Evolutionary conservation across 64 coral and sea anemone species (phyloP).

Genomic region (Porites australiensis): DNA sequence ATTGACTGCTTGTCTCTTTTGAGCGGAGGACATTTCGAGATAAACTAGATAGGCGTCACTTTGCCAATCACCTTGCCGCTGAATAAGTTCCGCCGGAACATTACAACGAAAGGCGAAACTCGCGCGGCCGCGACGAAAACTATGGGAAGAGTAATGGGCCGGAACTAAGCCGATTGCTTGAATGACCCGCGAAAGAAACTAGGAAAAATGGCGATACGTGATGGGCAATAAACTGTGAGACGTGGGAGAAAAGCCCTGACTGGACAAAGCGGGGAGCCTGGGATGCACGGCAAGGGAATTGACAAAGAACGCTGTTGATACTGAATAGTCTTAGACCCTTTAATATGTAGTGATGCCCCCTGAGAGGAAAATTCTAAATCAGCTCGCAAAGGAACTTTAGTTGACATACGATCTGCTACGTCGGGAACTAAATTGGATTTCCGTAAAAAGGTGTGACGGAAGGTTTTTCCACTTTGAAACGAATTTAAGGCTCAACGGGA

Average conservation of each 20-base stretch:
- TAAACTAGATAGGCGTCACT: not conserved
- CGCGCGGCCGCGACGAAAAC: not conserved
- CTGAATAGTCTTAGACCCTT: too few relatives aligned
- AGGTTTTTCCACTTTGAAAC: too few relatives aligned
- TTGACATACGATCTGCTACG: not conserved
- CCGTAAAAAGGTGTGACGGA: too few relatives aligned
- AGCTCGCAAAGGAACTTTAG: not conserved
- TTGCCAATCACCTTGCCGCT: slow-evolving; percentile 1
- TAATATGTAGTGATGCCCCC: not conserved
- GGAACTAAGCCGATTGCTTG: not conserved
- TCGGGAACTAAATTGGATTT: not conserved
- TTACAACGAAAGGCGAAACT: not conserved
- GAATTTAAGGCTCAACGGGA: too few relatives aligned
- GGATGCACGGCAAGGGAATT: slow-evolving; percentile 3
- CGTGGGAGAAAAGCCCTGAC: not conserved
- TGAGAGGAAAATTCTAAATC: not conserved
- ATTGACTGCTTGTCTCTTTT: not conserved
- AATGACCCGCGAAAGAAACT: slow-evolving; percentile 13
- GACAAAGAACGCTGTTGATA: not conserved
- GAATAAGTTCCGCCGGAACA: slow-evolving; percentile 10
- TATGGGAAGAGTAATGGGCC: too few relatives aligned
- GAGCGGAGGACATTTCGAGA: not conserved
- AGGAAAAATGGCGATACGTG: too few relatives aligned
- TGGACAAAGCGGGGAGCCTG: not conserved
- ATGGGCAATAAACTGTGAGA: too few relatives aligned